Conservation (phyloP, 2,888 invertebrate genomes). For the Callyntrura guangdongensis region DNA sequence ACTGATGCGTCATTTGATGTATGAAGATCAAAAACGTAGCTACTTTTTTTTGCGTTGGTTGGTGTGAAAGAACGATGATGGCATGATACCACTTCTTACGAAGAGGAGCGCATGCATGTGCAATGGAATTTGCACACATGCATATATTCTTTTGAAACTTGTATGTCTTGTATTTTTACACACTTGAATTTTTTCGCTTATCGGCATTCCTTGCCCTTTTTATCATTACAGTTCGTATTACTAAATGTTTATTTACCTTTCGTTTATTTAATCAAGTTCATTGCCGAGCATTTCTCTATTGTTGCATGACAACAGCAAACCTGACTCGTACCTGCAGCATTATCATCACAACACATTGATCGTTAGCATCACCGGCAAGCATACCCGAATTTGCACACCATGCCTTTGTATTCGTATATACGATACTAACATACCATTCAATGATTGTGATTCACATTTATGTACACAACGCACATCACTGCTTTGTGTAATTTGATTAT, state of each 20-base stretch:
- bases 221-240: constrained; percentile 21
- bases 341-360: neutral
- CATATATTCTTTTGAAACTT: constrained; percentile 23
- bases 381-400: neutral
- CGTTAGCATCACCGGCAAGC: neutral
- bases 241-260: constrained; percentile 47
- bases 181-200: constrained; percentile 41
- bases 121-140: constrained; percentile 34
- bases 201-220: constrained; percentile 44
- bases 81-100: neutral
- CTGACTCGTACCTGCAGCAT: neutral
- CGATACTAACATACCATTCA: neutral
- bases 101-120: constrained; percentile 38
- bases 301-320: constrained; percentile 21
- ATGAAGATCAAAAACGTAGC: neutral
- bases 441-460: too few species aligned
- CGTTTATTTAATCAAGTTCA: constrained; percentile 52
- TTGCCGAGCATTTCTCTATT: constrained; percentile 30
- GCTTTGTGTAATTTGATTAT: constrained; percentile 3
- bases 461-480: neutral
- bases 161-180: constrained; percentile 33
- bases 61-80: constrained; percentile 36
- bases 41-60: neutral
- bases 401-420: neutral
- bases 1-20: constrained; percentile 22